Evolutionary conservation across 2,113 vertebrate genomes (phyloP).

Genomic region (Tretioscincus oriximinensis): DNA sequence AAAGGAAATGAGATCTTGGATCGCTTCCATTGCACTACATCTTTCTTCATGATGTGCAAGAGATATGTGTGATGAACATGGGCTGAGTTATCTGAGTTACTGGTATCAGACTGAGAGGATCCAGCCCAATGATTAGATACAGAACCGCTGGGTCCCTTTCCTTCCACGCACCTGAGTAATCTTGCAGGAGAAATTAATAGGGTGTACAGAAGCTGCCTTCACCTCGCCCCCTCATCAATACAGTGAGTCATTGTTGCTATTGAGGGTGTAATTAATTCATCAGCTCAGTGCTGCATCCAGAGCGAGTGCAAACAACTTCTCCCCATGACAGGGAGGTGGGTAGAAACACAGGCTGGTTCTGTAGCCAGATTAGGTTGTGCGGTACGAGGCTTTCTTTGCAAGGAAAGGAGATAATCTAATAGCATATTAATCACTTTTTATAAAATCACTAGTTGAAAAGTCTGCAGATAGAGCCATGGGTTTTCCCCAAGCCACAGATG

Average conservation of each 20-base stretch:
- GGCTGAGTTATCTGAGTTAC: background rate
- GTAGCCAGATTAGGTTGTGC: background rate
- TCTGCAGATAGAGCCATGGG: too few relatives aligned
- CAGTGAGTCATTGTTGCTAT: slow-evolving; percentile 6
- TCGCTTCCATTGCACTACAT: too few relatives aligned
- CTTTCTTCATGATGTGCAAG: background rate
- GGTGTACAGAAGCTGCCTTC: slow-evolving; percentile 3
- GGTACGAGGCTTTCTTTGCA: background rate
- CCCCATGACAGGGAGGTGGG: background rate
- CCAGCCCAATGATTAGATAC: background rate
- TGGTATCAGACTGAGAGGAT: background rate
- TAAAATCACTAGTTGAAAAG: too few relatives aligned
- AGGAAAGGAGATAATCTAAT: background rate
- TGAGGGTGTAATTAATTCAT: background rate
- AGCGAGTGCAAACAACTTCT: background rate
- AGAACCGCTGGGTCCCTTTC: background rate
- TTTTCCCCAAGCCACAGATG: too few relatives aligned
- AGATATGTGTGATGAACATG: background rate
- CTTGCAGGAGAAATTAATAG: background rate
- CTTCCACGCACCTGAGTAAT: slow-evolving; percentile 7
- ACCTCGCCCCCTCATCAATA: slow-evolving; percentile 2
- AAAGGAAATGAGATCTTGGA: background rate
- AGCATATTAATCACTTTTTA: too few relatives aligned
- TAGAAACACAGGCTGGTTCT: background rate
- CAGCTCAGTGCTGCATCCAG: background rate